Evolutionary conservation across 2,888 invertebrate genomes (phyloP).

Genomic region (Melikaiella ostensackeni): DNA sequence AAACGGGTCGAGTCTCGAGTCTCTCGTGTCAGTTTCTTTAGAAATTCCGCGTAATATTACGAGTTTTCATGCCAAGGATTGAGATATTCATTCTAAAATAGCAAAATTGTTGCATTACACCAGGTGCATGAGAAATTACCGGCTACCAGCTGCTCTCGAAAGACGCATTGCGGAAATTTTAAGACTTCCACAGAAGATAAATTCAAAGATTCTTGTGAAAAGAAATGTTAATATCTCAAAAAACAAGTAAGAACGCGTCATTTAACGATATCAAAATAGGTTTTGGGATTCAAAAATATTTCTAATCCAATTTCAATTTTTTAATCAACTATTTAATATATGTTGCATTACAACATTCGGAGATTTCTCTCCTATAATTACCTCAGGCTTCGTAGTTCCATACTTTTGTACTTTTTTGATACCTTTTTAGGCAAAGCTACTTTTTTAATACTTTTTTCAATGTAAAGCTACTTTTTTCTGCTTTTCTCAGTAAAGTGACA

Average conservation of each 20-base stretch:
- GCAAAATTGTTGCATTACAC: slow-evolving; percentile 19
- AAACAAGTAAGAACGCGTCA: neutral
- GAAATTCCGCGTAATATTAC: slow-evolving; percentile 30
- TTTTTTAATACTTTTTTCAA: too few relatives aligned
- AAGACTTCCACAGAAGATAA: neutral
- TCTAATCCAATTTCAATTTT: too few relatives aligned
- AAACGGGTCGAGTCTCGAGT: slow-evolving; percentile 20
- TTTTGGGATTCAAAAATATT: too few relatives aligned
- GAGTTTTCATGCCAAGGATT: slow-evolving; percentile 21
- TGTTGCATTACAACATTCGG: too few relatives aligned
- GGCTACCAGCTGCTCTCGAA: neutral
- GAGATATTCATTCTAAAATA: slow-evolving; percentile 17
- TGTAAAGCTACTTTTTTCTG: too few relatives aligned
- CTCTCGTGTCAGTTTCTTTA: slow-evolving; percentile 35
- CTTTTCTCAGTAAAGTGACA: too few relatives aligned
- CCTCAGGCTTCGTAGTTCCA: too few relatives aligned
- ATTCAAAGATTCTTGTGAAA: neutral
- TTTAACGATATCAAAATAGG: neutral
- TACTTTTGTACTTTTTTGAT: too few relatives aligned
- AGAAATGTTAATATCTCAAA: neutral
- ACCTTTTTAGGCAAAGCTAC: too few relatives aligned
- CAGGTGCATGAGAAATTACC: slow-evolving; percentile 10
- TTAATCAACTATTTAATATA: too few relatives aligned
- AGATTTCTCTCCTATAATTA: too few relatives aligned
- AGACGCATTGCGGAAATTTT: neutral